These are phyloP conservation scores for Buteo buteo DNA, from an alignment of 2,113 vertebrate species.

Conservation along the genomic window DNA sequence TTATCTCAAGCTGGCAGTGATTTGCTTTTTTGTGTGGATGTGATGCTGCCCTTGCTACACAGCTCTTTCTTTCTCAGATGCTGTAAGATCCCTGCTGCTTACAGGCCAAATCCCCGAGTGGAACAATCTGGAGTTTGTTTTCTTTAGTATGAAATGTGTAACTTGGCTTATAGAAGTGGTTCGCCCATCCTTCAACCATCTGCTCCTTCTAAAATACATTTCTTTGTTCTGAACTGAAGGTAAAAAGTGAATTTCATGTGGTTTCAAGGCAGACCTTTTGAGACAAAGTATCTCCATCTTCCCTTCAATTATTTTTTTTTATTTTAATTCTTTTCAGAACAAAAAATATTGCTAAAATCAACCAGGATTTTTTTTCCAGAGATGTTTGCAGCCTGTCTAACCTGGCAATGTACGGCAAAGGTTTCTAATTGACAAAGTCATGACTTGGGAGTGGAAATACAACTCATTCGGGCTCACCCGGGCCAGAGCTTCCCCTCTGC, in stretches of 20 bases:
- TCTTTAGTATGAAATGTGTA: neutral
- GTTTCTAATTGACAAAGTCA: neutral
- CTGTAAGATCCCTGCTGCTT: neutral
- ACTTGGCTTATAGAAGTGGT: neutral
- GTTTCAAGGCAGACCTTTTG: neutral
- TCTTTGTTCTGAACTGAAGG: neutral
- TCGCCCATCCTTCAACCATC: neutral
- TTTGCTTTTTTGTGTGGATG: neutral
- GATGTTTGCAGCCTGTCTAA: neutral
- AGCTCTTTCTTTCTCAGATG: neutral
- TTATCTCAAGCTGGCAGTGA: neutral
- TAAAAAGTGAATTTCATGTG: neutral
- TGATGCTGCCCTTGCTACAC: neutral
- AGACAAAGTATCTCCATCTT: neutral
- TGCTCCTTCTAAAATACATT: neutral
- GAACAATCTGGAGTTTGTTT: neutral
- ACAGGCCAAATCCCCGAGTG: neutral
- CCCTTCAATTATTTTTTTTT: neutral
- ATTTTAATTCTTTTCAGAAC: neutral
- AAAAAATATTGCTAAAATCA: neutral
- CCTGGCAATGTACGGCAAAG: rapidly evolving
- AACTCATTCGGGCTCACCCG: rapidly evolving
- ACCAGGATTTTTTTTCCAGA: no score
- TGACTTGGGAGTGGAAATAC: no score
- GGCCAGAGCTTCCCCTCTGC: neutral